phyloP scores from a whole-genome alignment of 2,888 invertebrate genomes.

The Aleiodes leptofemur region DNA sequence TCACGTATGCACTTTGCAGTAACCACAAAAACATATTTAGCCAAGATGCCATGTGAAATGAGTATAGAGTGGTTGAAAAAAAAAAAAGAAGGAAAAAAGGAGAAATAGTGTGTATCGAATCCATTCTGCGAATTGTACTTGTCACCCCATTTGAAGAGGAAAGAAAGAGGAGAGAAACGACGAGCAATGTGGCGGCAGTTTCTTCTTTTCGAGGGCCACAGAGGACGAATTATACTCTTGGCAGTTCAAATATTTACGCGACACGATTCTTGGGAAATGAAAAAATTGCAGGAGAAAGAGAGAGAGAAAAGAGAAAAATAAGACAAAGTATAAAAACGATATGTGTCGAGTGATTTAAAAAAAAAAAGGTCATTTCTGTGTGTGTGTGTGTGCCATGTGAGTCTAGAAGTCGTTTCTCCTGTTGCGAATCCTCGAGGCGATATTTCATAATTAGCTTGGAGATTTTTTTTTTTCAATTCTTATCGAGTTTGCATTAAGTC shows the following conservation, averaged over 20 bases:
- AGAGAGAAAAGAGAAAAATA: conserved; percentile 21
- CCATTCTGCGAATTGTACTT: conserved; percentile 43
- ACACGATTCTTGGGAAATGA: conserved; percentile 24
- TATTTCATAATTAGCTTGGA: conserved; percentile 72
- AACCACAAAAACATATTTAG: conserved; percentile 32
- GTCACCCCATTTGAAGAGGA: conserved; percentile 34
- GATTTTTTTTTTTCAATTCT: conserved; percentile 37
- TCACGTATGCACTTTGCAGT: conserved; percentile 4
- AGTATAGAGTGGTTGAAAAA: background rate
- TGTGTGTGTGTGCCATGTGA: conserved; percentile 5
- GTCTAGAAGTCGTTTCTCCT: conserved; percentile 36
- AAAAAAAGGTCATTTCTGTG: background rate
- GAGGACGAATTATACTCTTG: conserved; percentile 35
- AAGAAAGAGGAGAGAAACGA: background rate
- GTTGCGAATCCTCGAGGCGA: conserved; percentile 54
- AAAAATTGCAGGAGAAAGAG: conserved; percentile 24
- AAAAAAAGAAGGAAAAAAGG: background rate
- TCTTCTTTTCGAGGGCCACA: conserved; percentile 28
- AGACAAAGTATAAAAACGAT: conserved; percentile 21
- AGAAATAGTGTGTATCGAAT: conserved; percentile 41
- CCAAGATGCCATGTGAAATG: conserved; percentile 15
- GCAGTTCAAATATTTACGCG: conserved; percentile 39
- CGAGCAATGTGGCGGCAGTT: conserved; percentile 14
- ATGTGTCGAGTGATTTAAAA: conserved; percentile 44
- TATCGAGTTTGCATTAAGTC: conserved; percentile 38